Base-by-base conservation (phyloP, 2,797 vertebrate genomes). In the Melanogrammus aeglefinus region DNA sequence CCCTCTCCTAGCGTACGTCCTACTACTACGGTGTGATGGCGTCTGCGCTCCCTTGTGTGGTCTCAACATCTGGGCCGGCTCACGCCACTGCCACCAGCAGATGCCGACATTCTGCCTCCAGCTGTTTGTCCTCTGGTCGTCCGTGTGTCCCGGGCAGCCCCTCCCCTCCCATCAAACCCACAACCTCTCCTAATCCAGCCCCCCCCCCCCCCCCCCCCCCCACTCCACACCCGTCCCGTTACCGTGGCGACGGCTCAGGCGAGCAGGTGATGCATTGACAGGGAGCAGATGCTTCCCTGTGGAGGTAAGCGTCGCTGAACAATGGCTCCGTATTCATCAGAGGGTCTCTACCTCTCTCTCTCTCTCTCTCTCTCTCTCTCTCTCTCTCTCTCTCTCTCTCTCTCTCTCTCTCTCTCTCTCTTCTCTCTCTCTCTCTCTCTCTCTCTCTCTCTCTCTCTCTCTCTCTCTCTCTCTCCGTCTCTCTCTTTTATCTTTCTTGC, bases 231-330 rank as follows among this genome's bases (percentile, higher is more conserved):
- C 12, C 89, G 92, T 87, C 83, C 78, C 78, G 96, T 98, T 96
- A 93, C 96, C 94, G 77, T 84, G 95, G 95, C 89, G 94, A 98
- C 95, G 90, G 94, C 90, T 95, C 95, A 96, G 96, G 96, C 95
- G 93, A 97, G 97, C 97, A 98, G 97, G 97, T 98, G 97, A 99
- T 95, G 95, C 97, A 98, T 97, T 98, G 97, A 98, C 97, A 96
- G 96, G 92, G 96, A 99, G 97, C 97, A 99, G 97, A 98, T 98
- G 97, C 97, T 97, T 94, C 95, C 96, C 97, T 91, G 92, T 91
- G 89, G 97, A 98, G 97, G 97, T 97, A 96, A 97, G 96, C 95
- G 91, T 85, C 86, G 91, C 91, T 82, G 88, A 93, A 97, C 96
- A 99, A 98, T 94, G 94, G 92, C 94, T 95, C 94, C 95, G 94